Base-by-base conservation (phyloP, 2,797 vertebrate species). In the Hybognathus amarus region DNA sequence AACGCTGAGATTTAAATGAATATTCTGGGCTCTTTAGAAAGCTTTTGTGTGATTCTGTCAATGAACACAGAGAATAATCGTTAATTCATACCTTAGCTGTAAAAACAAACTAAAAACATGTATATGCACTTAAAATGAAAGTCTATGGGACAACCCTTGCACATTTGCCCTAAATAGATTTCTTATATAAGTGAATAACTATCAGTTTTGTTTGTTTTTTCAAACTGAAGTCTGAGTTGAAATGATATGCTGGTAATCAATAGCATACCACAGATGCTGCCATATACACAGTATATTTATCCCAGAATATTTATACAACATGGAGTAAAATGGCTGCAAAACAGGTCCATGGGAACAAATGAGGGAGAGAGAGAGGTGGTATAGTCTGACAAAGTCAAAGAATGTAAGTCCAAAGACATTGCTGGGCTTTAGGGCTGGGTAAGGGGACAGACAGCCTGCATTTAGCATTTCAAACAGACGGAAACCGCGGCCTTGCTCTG, bases 381-480 rank as follows among this genome's bases (percentile, higher is more conserved):
- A 27, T 20, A 76, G 61, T 30, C 59, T 18, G 70, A 63, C 71
- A 82, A 82, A 67, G 80, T 82, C 80, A 82, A 76, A 82, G 71
- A 76, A 82, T 76, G 1, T 42, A 56, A 82, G 71, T 66, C 70
- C 70, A 82, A 82, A 76, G 80, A 82, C 71, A 82, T 52, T 42
- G 45, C 71, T 56, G 36, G 11, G 71, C 71, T 75, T 66, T 30
- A 75, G 61, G 80, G 80, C 71, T 76, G 45, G 61, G 80, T 67
- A 68, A 56, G 4, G 18, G 71, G 71, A 82, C 80, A 76, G 22
- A n/a, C 56, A 45, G 78, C 36, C 50, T 80, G 42, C 70, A 75
- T 74, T 73, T 63, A 82, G 80, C 27, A 36, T 75, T 75, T 74
- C 45, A 75, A 54, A 74, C 33, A 75, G 61, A 82, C 5, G 2